Evolutionary conservation across 2,113 vertebrate species (phyloP).

Genomic region (Asarcornis scutulata): DNA sequence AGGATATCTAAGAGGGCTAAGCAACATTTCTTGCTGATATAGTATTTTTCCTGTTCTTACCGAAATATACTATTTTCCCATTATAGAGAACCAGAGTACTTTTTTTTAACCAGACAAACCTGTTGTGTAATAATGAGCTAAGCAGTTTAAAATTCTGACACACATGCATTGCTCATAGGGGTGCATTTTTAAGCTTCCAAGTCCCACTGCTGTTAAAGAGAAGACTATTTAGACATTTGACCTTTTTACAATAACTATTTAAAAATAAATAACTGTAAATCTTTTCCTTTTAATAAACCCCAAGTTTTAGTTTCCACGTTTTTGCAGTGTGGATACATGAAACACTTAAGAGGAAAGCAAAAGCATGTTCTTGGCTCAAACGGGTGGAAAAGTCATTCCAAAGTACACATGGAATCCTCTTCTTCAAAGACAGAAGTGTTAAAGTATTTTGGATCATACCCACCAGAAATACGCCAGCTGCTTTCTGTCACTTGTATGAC

Average conservation of each 20-base stretch:
- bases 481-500: slow-evolving; percentile 46
- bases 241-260: not conserved
- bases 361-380: slow-evolving; percentile 26
- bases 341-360: slow-evolving; percentile 43
- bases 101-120: not conserved
- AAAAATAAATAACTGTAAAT: slow-evolving; percentile 24
- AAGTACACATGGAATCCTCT: slow-evolving; percentile 25
- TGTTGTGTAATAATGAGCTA: not conserved
- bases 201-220: not conserved
- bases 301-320: slow-evolving; percentile 17
- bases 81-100: not conserved
- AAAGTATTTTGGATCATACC: not conserved
- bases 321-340: slow-evolving; percentile 1
- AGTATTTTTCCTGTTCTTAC: not conserved
- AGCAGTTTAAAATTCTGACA: not conserved
- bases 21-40: not conserved
- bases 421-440: slow-evolving; percentile 13
- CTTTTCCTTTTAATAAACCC: not conserved
- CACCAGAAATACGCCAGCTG: slow-evolving; percentile 16
- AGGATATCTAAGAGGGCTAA: not conserved
- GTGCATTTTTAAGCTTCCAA: not conserved
- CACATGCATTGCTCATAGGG: not conserved
- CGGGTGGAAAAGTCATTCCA: slow-evolving; percentile 14
- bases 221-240: not conserved
- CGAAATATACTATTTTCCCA: not conserved